Evolutionary conservation across 23 tunicate genomes (phyloP).

Genomic region (Phallusia fumigata): DNA sequence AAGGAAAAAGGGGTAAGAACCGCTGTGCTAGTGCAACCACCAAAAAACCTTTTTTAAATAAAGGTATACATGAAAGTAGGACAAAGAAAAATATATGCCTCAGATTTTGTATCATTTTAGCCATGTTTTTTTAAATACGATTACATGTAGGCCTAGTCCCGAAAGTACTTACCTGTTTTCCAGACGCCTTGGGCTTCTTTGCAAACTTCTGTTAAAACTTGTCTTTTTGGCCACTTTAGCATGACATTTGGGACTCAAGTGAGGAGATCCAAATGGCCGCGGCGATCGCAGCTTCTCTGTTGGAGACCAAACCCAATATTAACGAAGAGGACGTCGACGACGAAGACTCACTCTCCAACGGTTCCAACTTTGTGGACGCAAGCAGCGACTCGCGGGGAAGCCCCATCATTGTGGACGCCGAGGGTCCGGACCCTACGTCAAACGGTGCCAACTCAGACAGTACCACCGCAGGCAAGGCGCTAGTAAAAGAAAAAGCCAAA

Average conservation of each 20-base stretch:
- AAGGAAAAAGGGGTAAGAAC: too few relatives aligned
- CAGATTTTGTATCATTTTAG: too few relatives aligned
- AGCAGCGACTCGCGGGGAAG: conserved; percentile 12
- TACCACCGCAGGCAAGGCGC: too few relatives aligned
- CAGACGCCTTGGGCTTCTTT: too few relatives aligned
- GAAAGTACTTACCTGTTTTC: too few relatives aligned
- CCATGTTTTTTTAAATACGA: too few relatives aligned
- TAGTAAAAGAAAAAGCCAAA: background rate
- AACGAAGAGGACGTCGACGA: conserved; percentile 8
- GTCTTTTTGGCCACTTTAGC: conserved; percentile 14
- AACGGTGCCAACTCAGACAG: background rate
- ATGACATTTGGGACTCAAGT: conserved; percentile 37
- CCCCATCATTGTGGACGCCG: background rate
- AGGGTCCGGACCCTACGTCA: background rate
- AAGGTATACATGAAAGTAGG: too few relatives aligned
- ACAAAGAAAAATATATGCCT: too few relatives aligned
- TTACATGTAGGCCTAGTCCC: too few relatives aligned
- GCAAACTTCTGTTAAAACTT: too few relatives aligned
- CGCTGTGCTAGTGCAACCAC: too few relatives aligned
- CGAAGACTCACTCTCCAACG: background rate
- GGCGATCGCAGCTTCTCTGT: conserved; percentile 78
- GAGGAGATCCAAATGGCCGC: conserved; percentile 83
- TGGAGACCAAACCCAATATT: conserved; percentile 28
- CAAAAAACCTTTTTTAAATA: too few relatives aligned
- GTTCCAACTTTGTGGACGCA: background rate